phyloP scores from a whole-genome alignment of 2,888 invertebrate genomes.

The Seladonia tumulorum region DNA sequence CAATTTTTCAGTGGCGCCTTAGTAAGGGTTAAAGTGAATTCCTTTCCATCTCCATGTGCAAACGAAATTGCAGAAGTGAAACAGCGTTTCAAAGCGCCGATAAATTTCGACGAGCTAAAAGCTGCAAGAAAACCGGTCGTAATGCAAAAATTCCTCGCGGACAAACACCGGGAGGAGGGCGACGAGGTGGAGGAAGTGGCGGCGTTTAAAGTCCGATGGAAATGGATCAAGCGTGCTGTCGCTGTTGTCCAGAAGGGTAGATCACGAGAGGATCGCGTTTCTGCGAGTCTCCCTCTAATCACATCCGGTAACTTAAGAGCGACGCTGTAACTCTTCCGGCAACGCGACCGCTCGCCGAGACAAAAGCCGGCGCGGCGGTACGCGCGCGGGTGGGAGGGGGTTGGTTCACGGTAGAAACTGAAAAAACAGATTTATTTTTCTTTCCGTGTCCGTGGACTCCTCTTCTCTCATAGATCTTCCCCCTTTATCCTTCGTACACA shows the following conservation, averaged over 20 bases:
- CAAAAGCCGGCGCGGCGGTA: background rate
- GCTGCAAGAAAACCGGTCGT: background rate
- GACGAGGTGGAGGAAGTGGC: background rate
- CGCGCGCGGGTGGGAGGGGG: too few relatives aligned
- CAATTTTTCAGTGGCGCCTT: too few relatives aligned
- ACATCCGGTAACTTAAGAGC: conserved; percentile 62
- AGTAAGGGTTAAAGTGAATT: too few relatives aligned
- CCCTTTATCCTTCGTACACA: conserved; percentile 63
- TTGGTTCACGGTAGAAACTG: conserved; percentile 30
- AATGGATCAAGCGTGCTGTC: background rate
- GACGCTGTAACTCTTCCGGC: conserved; percentile 49
- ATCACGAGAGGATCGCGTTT: conserved; percentile 33
- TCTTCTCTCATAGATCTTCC: conserved; percentile 64
- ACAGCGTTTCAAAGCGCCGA: background rate
- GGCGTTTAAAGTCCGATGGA: background rate
- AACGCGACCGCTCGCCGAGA: conserved; percentile 5
- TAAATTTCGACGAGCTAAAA: conserved; percentile 5
- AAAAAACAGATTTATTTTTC: conserved; percentile 68
- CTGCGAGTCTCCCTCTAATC: conserved; percentile 61
- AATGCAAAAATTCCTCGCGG: background rate
- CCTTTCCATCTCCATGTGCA: background rate
- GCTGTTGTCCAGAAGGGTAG: conserved; percentile 3
- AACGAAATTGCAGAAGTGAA: background rate
- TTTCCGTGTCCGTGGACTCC: conserved; percentile 49
- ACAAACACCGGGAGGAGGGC: background rate